Percentiles rank a stretch among this genome's conserved stretches.
Evolutionary conservation across 2,888 invertebrate species (phyloP).

Genomic region (Galerucella pusilla): DNA sequence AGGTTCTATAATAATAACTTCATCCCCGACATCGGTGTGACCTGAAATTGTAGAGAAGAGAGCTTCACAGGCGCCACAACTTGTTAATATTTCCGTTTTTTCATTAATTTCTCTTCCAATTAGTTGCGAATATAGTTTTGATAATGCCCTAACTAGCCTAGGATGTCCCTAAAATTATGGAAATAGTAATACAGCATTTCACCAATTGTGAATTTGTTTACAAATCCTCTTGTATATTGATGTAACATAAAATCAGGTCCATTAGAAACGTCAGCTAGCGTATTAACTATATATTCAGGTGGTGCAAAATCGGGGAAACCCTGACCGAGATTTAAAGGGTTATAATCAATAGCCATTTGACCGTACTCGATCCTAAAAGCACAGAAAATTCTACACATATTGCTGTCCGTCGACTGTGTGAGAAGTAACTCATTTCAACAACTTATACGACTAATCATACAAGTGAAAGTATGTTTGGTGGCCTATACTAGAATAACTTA

Average conservation of each 20-base stretch:
- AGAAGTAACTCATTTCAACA: too few relatives aligned
- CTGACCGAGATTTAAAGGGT: constrained; percentile 93
- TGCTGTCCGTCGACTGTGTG: too few relatives aligned
- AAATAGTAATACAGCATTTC: not conserved
- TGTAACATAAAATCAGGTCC: constrained; percentile 82
- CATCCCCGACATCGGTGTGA: constrained; percentile 86
- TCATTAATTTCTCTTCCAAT: constrained; percentile 83
- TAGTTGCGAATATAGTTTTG: constrained; percentile 85
- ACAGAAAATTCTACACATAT: too few relatives aligned
- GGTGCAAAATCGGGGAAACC: constrained; percentile 95
- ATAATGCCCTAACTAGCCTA: constrained; percentile 83
- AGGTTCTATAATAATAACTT: constrained; percentile 97
- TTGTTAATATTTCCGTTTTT: constrained; percentile 86
- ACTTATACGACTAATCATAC: too few relatives aligned
- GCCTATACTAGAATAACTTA: too few relatives aligned
- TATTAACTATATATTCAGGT: constrained; percentile 83
- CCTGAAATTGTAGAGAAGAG: constrained; percentile 80
- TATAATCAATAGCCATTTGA: constrained; percentile 81
- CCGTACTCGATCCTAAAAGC: constrained; percentile 89
- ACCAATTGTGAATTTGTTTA: constrained; percentile 64
- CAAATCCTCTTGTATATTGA: constrained; percentile 95
- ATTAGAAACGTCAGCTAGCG: constrained; percentile 74
- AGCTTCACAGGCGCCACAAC: constrained; percentile 94
- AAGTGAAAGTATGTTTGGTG: too few relatives aligned
- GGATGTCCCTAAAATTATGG: constrained; percentile 85